Evolutionary conservation across 2,797 vertebrate species (phyloP), one percentile per base, ranked within the genome.

Genomic region (Acrocephalus scirpaceus): DNA sequence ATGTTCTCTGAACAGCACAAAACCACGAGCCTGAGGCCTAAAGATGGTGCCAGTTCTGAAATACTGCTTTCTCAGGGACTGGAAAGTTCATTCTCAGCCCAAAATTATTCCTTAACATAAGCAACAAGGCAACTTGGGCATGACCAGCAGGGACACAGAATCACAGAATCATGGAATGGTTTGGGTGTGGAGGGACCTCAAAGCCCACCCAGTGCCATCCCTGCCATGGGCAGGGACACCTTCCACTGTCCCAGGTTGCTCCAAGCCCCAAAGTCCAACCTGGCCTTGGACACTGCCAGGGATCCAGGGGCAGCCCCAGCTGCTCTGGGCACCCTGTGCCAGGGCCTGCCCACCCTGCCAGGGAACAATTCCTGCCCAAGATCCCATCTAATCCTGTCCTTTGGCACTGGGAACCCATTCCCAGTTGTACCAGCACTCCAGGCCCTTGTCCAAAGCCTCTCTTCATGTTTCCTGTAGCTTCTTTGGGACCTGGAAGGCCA

Each of bases 141-240:
- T 26, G 42, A 47, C 9, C 26, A 64, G 7, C 17, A 56, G 21
- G 36, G 22, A 42, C 42, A 64, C 2, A 27, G 15, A 78, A 62
- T 32, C 42, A 7, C 2, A 19, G 27, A 51, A 51, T 32, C 16
- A 6, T 4, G 20, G 32, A 20, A 40, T 26, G 11, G 7, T 53
- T 58, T 66, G 38, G 27, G 11, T 5, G 2, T 36, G 38, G 22
- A 36, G 6, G 3, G 5, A 45, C 7, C 13, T 34, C 2, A 16
- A 66, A 29, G 0, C 4, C 0, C 51, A 72, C 2, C 22, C 13
- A 5, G 1, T 38, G 0, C 19, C 13, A 17, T 2, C 27, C 44
- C 23, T 21, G 13, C 27, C 45, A 25, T 6, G 13, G 16, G 3
- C 17, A 67, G 17, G 40, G 61, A 54, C 54, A 53, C 47, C 21